Base-by-base conservation (phyloP, 2,797 vertebrate species). In the Poliocrania exsul region DNA sequence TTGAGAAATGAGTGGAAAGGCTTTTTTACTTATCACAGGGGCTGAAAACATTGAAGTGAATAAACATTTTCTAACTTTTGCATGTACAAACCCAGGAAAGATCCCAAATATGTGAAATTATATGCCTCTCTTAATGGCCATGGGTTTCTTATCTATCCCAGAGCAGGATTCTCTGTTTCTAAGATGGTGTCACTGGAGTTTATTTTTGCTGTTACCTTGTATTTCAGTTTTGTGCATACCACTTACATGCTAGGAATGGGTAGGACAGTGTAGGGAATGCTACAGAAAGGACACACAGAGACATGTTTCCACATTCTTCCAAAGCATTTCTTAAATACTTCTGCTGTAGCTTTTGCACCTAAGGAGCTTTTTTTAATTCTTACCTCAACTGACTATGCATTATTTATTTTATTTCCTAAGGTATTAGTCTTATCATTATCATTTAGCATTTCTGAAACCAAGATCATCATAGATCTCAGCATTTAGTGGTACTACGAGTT, bases 271-370 rank as follows among this genome's bases (percentile, higher is more conserved):
- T 37, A 33, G 31, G 29, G 31, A 60, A 61, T 29, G 28, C 31
- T 26, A 40, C 16, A 54, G 28, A 28, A 13, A 90, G 31, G 13
- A 65, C 70, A 54, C 11, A 72, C 5, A 9, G 0, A 56, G n/a
- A n/a, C 13, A 37, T 4, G 20, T 53, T 71, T 74, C 44, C 31
- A 71, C 18, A 38, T 66, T 84, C 33, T 91, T 73, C 28, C 14
- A 66, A 77, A 69, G 7, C 21, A 40, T 78, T 75, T 83, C 61
- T 78, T 49, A 70, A 50, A n/a, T 61, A 81, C 83, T 91, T 84
- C 26, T 1, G 0, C 33, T 49, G 14, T 31, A 70, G 33, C 10
- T 16, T 62, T 87, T 81, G 26, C 18, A 57, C 58, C 31, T 46
- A 26, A 70, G 20, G 29, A 74, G 12, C 4, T 4, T 5, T n/a